These are phyloP conservation scores for Micronisus gabar DNA, from an alignment of 2,113 vertebrate genomes.

Conservation along the genomic window DNA sequence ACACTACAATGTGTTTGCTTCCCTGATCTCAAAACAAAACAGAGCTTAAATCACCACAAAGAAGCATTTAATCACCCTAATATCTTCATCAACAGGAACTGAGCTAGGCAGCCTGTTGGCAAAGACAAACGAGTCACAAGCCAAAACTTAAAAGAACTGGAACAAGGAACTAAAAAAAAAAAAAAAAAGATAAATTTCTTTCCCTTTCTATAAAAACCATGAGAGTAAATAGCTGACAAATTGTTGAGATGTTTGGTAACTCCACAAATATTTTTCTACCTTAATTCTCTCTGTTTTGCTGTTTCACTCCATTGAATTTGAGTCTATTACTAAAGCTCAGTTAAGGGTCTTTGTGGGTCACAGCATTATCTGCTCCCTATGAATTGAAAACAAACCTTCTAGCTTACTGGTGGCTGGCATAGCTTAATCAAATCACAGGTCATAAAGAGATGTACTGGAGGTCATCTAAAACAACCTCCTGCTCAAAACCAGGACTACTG, in stretches of 20 bases:
- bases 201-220: not conserved
- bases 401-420: not conserved
- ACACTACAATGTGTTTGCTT: not conserved
- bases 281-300: not conserved
- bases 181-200: not conserved
- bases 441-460: not conserved
- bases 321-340: not conserved
- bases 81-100: not conserved
- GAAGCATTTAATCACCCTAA: not conserved
- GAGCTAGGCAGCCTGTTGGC: not conserved
- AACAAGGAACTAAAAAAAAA: not conserved
- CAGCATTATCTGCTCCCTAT: not conserved
- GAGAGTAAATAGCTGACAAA: not conserved
- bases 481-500: not conserved
- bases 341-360: not conserved
- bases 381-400: not conserved
- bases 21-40: not conserved
- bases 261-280: not conserved
- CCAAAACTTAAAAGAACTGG: not conserved
- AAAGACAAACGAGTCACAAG: not conserved
- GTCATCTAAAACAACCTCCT: not conserved
- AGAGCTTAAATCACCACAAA: not conserved
- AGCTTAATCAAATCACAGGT: not conserved
- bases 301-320: not conserved
- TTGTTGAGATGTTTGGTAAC: not conserved